These are phyloP conservation scores for Eriosoma lanigerum DNA, from an alignment of 1,140 invertebrate genomes.

Conservation along the genomic window DNA sequence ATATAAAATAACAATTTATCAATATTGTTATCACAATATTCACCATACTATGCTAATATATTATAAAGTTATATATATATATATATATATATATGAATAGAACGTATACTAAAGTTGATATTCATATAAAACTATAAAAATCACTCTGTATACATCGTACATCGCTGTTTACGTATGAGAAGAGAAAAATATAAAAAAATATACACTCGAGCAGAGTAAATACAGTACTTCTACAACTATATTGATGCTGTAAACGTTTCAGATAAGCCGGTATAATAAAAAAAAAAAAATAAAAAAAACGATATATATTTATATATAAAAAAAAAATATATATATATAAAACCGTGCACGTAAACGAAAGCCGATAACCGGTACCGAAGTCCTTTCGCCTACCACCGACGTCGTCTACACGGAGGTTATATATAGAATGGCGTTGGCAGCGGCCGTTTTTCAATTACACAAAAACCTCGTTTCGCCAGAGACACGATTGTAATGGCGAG, in stretches of 20 bases:
- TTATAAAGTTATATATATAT: too few species aligned
- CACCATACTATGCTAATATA: too few species aligned
- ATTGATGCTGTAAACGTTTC: not conserved
- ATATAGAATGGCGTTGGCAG: too few species aligned
- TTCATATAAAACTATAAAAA: too few species aligned
- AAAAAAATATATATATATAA: too few species aligned
- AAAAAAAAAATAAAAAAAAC: not conserved
- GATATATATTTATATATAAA: too few species aligned
- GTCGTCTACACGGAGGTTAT: not conserved
- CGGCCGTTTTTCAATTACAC: slow-evolving; percentile 11
- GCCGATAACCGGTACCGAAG: not conserved
- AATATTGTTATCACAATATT: too few species aligned
- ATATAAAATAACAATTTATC: too few species aligned
- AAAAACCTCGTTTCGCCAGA: not conserved
- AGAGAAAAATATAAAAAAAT: not conserved
- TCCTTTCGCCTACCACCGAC: not conserved
- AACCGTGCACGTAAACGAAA: not conserved
- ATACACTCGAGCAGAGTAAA: not conserved
- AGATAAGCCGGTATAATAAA: not conserved
- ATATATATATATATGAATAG: too few species aligned
- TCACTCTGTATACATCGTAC: too few species aligned
- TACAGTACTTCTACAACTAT: too few species aligned
- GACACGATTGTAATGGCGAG: not conserved
- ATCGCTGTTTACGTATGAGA: not conserved
- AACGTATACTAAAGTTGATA: too few species aligned